Evolutionary conservation across 2,888 invertebrate species (phyloP).

Genomic region (Drosophila ochracea): DNA sequence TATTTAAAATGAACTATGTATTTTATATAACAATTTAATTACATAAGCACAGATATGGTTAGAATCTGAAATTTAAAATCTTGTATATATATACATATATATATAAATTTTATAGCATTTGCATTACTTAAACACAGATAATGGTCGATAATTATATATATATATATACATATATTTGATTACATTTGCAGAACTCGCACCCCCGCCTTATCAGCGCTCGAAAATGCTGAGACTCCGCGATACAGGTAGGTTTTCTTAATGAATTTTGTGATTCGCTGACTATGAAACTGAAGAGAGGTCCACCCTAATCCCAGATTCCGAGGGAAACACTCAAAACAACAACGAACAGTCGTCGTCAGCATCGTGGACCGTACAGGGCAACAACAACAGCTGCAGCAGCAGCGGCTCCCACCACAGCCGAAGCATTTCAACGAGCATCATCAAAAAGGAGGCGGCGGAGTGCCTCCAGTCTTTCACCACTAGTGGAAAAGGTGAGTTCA

Average conservation of each 20-base stretch:
- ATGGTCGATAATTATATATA: neutral
- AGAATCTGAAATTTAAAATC: neutral
- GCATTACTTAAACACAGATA: neutral
- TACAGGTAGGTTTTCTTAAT: constrained; percentile 88
- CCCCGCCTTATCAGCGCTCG: constrained; percentile 93
- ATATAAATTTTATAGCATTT: neutral
- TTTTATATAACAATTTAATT: neutral
- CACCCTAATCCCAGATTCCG: constrained; percentile 84
- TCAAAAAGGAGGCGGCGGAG: constrained; percentile 62
- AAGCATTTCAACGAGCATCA: constrained; percentile 70
- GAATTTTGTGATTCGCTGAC: constrained; percentile 4
- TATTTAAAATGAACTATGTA: neutral
- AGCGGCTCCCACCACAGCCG: constrained; percentile 54
- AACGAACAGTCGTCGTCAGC: constrained; percentile 64
- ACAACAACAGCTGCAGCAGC: constrained; percentile 39
- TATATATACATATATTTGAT: neutral
- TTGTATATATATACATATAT: neutral
- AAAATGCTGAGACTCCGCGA: constrained; percentile 90
- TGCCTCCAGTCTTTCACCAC: constrained; percentile 90
- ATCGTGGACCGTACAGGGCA: constrained; percentile 50
- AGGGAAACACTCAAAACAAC: constrained; percentile 87
- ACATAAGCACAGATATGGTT: neutral
- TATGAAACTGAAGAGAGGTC: constrained; percentile 28
- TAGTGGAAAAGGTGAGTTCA: constrained; percentile 91
- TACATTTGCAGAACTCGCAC: constrained; percentile 89